Evolutionary conservation across 2,797 vertebrate species (phyloP), one percentile per base, ranked within the genome.

Genomic region (Odontamblyopus rebecca): DNA sequence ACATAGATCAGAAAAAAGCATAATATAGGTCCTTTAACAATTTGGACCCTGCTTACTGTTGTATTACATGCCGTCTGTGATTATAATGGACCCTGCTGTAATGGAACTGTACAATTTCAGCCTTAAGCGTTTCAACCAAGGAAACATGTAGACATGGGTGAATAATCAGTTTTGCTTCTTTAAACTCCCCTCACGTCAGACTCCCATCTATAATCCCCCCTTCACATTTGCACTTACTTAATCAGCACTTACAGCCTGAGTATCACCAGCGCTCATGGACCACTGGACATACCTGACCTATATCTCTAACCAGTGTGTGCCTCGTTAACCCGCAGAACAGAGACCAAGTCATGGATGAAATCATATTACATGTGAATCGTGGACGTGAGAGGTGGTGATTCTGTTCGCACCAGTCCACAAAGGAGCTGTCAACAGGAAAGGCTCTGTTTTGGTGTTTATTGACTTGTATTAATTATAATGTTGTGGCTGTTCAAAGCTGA

Each of bases 271-370:
- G 26, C 38, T 73, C 78, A 85, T 73, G 87, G 77, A 67, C 81
- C 81, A 85, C 64, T 80, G 75, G 75, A 82, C 66, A 79, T 61
- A 78, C 61, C 82, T 87, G 87, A 88, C 86, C 84, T 87, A 88
- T 77, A 88, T 88, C 59, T 77, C 61, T 63, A 5, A 44, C 78
- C 2, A 77, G 72, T 76, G 83, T 82, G 72, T 73, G 82, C 78
- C 82, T 83, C 81, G 85, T 85, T 85, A 84, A 41, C 71, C 26
- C 78, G 78, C 53, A 82, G 60, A 50, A 11, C 61, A 79, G 63
- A 67, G 60, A 76, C 75, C 71, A 83, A 84, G 72, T 88, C 76
- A 85, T 81, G 76, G 81, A 83, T 89, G 77, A 81, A 88, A 88
- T 82, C 0, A 13, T 69, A 68, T 71, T 70, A 78, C 64, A 54